Base-by-base conservation (phyloP, 2,113 vertebrate species). In the Microcebus tavaratra region DNA sequence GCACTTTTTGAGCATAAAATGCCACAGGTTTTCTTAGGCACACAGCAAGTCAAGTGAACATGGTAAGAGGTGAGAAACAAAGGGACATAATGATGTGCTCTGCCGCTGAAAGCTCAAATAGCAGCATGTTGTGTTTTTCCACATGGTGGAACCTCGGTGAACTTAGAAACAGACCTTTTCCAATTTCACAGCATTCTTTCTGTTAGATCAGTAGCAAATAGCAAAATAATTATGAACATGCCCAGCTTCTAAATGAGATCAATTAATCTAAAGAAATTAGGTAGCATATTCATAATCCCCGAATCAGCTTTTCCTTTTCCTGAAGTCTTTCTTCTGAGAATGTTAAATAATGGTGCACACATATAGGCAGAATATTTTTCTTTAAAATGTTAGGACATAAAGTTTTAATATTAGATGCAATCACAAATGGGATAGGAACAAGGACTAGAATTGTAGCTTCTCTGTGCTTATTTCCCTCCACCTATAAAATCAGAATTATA, bases 211-310 rank as follows among this genome's bases (percentile, higher is more conserved):
- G 8, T 75, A 82, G 57, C 75, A 95, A 81, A 68, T 21, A 48
- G 14, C 10, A 97, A 93, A 96, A 83, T 84, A 88, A 68, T 59
- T 2, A 36, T 21, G 18, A n/a, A 23, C n/a, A 36, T 75, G 61
- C 3, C 68, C 57, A 72, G 57, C 6, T 91, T 91, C 72, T 95
- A 91, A 91, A 59, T 73, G n/a, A 94, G 14, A 79, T 29, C 11
- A 55, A 8, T 85, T 91, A 72, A 92, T 81, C 39, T 67, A 78
- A 36, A 94, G 61, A 96, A 95, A 87, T 91, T 89, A 88, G 23
- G 13, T 55, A 82, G 27, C 3, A 79, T n/a, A 4, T 5, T 42
- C 13, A 87, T 0, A 50, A 48, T 39, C 6, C 8, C 34, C 81
- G n/a, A 88, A 85, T 96, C 70, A 73, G 4, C 3, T 84, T 86